phyloP scores from a whole-genome alignment of 2,888 invertebrate genomes.

The Aplocera efformata region DNA sequence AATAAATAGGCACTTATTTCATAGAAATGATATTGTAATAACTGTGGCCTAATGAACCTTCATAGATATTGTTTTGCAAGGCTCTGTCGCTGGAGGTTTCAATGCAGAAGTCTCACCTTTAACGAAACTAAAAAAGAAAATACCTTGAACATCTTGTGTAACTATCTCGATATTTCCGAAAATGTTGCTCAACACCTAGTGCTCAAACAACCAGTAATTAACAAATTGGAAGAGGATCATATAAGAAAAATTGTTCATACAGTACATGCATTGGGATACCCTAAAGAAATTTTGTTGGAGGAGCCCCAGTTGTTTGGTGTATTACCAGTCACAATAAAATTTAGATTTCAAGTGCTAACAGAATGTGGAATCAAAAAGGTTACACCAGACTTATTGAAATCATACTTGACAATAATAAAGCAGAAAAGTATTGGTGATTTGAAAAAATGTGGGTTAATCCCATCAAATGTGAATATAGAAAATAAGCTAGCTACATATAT shows the following conservation, averaged over 20 bases:
- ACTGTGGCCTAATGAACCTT: slow-evolving; percentile 13
- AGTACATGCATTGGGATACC: slow-evolving; percentile 52
- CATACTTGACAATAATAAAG: slow-evolving; percentile 55
- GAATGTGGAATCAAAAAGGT: slow-evolving; percentile 64
- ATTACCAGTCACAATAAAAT: slow-evolving; percentile 59
- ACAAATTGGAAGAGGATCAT: slow-evolving; percentile 45
- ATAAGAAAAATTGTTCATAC: slow-evolving; percentile 44
- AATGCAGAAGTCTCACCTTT: slow-evolving; percentile 10
- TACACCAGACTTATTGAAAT: slow-evolving; percentile 37
- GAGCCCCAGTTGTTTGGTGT: slow-evolving; percentile 58
- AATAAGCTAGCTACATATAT: slow-evolving; percentile 63
- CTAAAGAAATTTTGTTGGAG: slow-evolving; percentile 42
- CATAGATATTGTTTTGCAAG: slow-evolving; percentile 11
- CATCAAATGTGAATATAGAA: slow-evolving; percentile 54
- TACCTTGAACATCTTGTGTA: slow-evolving; percentile 40
- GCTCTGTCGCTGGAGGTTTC: slow-evolving; percentile 10
- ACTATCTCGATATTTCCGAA: slow-evolving; percentile 50
- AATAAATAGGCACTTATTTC: no score
- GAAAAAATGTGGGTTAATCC: slow-evolving; percentile 45
- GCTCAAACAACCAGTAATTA: slow-evolving; percentile 57
- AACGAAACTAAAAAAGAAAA: slow-evolving; percentile 12
- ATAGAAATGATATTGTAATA: neutral
- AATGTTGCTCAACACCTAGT: slow-evolving; percentile 51
- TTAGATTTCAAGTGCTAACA: slow-evolving; percentile 55
- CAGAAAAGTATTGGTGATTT: slow-evolving; percentile 55